Evolutionary conservation across 2,888 invertebrate species (phyloP).

Genomic region (Caenorhabditis sinica): DNA sequence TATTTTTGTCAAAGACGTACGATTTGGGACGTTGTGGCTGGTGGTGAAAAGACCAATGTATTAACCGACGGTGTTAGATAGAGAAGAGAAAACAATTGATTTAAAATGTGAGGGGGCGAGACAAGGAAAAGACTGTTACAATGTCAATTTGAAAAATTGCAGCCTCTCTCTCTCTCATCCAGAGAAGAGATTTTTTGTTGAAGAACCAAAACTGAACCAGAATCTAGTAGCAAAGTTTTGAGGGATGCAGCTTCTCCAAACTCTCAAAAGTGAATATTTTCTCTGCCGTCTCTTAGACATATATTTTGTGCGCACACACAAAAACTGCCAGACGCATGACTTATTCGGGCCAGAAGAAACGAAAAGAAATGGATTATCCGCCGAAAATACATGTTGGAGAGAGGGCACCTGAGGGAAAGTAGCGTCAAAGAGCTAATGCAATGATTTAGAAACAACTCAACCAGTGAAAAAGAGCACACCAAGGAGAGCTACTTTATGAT

Average conservation of each 20-base stretch:
- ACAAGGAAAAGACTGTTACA: slow-evolving; percentile 1
- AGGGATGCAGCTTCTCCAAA: not conserved
- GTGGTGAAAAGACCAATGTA: not conserved
- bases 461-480: not conserved
- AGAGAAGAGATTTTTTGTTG: not conserved
- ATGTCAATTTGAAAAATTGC: not conserved
- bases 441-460: not conserved
- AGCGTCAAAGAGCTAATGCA: not conserved
- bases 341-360: slow-evolving; percentile 35
- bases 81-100: slow-evolving; percentile 11
- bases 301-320: slow-evolving; percentile 17
- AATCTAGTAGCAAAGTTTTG: not conserved
- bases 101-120: slow-evolving; percentile 9
- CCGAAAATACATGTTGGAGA: slow-evolving; percentile 14
- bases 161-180: not conserved
- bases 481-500: not conserved
- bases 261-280: slow-evolving; percentile 33
- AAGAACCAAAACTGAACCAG: not conserved
- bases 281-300: slow-evolving; percentile 38
- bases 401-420: not conserved
- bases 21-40: slow-evolving; percentile 19
- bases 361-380: slow-evolving; percentile 45
- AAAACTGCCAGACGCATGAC: slow-evolving; percentile 46
- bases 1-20: slow-evolving; percentile 36
- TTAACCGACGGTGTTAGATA: slow-evolving; percentile 2